Conservation (phyloP, 2,113 vertebrate species). For the Mellivora capensis region DNA sequence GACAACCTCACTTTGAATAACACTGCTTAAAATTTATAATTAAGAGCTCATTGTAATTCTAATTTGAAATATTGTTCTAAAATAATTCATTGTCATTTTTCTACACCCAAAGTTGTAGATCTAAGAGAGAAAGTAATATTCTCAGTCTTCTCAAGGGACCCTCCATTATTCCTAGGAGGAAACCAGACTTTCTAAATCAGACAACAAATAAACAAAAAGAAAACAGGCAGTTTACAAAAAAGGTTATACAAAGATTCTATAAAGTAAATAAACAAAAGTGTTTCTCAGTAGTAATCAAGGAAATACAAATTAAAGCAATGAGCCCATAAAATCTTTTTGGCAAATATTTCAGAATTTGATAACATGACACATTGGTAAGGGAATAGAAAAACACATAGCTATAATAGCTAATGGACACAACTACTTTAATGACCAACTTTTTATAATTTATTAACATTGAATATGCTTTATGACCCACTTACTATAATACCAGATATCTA, state of each 20-base stretch:
- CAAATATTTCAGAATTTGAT: not conserved
- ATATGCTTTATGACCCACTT: not conserved
- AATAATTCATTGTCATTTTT: not conserved
- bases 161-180: not conserved
- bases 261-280: not conserved
- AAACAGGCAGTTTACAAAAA: not conserved
- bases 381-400: not conserved
- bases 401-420: not conserved
- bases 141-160: not conserved
- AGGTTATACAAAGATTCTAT: not conserved
- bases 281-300: not conserved
- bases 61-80: not conserved
- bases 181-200: not conserved
- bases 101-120: not conserved
- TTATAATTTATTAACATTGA: not conserved
- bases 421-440: not conserved
- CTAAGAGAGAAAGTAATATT: not conserved
- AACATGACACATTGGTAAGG: not conserved
- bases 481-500: not conserved
- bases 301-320: not conserved
- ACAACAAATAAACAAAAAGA: not conserved
- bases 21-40: not conserved
- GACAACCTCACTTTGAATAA: not conserved
- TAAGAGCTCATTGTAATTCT: not conserved
- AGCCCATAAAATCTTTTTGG: not conserved